Evolutionary conservation across 1,140 invertebrate species (phyloP).

Genomic region (Leucophenga varia): DNA sequence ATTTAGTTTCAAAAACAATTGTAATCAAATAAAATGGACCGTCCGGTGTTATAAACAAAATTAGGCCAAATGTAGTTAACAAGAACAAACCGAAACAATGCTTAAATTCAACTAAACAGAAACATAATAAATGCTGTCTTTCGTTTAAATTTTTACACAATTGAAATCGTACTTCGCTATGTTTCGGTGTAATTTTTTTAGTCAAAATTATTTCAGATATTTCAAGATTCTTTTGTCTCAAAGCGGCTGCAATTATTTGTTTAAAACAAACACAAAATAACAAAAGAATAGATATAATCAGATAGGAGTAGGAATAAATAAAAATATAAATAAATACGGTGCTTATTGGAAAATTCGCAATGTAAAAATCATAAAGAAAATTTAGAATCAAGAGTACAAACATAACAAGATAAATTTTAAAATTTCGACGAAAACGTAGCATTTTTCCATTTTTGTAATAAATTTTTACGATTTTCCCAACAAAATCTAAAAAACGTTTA

Average conservation of each 20-base stretch:
- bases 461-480: too few species aligned
- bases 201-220: too few species aligned
- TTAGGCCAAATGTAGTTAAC: slow-evolving; percentile 29
- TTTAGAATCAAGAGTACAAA: slow-evolving; percentile 11
- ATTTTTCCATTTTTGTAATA: too few species aligned
- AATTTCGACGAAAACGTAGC: slow-evolving; percentile 17
- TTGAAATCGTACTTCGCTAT: too few species aligned
- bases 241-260: slow-evolving; percentile 21
- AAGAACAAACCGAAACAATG: slow-evolving; percentile 29
- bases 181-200: too few species aligned
- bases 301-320: slow-evolving; percentile 25
- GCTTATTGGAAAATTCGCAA: neutral
- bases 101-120: slow-evolving; percentile 18
- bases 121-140: slow-evolving; percentile 15
- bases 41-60: slow-evolving; percentile 25
- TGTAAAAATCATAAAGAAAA: slow-evolving; percentile 15
- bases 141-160: too few species aligned
- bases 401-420: slow-evolving; percentile 17
- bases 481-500: too few species aligned
- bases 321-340: slow-evolving; percentile 8
- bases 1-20: slow-evolving; percentile 32
- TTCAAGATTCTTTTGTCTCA: too few species aligned
- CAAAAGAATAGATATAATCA: slow-evolving; percentile 24
- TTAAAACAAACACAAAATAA: slow-evolving; percentile 39
- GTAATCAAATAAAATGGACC: slow-evolving; percentile 31